phyloP scores from a whole-genome alignment of 2,797 vertebrate genomes.

The Tenualosa thibaudeaui region DNA sequence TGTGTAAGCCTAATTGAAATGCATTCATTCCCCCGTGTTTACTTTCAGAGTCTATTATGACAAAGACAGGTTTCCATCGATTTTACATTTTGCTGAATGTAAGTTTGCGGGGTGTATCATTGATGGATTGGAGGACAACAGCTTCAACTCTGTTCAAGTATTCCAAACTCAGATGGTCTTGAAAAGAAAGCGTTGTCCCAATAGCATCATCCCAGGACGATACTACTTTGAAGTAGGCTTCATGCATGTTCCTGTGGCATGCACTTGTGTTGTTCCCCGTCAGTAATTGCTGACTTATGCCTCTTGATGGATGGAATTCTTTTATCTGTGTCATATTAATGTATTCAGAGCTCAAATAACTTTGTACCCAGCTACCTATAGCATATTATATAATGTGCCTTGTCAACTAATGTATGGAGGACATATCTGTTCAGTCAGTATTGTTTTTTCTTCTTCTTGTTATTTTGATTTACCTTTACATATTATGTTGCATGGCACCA shows the following conservation, averaged over 20 bases:
- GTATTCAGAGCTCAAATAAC: neutral
- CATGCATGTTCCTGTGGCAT: conserved; percentile 73
- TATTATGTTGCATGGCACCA: neutral
- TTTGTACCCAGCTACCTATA: neutral
- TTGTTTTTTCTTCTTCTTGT: neutral
- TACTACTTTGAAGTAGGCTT: conserved; percentile 55
- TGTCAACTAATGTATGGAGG: neutral
- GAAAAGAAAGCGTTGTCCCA: conserved; percentile 58
- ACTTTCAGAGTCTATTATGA: conserved; percentile 66
- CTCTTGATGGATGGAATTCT: neutral
- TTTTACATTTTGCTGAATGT: conserved; percentile 73
- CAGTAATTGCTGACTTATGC: neutral
- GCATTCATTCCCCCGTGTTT: neutral
- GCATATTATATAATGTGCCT: neutral
- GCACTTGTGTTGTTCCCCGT: conserved; percentile 73
- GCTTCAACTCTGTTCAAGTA: conserved; percentile 73
- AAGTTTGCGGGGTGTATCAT: conserved; percentile 77
- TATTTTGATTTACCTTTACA: neutral
- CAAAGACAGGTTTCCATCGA: conserved; percentile 61
- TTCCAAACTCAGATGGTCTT: conserved; percentile 63
- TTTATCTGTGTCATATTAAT: neutral
- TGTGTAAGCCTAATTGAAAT: neutral
- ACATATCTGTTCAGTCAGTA: conserved; percentile 19
- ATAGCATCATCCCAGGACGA: neutral
- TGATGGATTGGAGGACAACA: conserved; percentile 25